Conservation (phyloP, 2,797 vertebrate species). For the Heterohyrax brucei region DNA sequence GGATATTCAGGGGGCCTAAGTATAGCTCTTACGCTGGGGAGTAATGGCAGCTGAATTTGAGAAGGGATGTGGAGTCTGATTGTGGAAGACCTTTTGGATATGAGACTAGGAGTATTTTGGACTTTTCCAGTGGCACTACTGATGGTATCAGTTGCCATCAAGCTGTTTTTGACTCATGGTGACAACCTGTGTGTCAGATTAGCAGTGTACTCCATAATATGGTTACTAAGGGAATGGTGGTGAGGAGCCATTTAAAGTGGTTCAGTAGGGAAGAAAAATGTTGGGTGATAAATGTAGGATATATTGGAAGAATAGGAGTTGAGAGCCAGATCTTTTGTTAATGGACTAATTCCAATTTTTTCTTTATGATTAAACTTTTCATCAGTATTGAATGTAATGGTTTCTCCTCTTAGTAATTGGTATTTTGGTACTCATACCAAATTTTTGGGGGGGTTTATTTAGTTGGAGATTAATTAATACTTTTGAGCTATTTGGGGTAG, state of each 20-base stretch:
- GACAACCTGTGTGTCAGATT: neutral
- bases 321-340: conserved; percentile 45
- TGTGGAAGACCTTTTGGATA: neutral
- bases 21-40: neutral
- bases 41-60: neutral
- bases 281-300: neutral
- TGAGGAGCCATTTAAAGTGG: neutral
- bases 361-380: too few species aligned
- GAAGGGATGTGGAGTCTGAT: neutral
- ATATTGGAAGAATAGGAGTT: neutral
- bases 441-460: conserved; percentile 14
- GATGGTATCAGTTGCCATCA: neutral
- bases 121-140: neutral
- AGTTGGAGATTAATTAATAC: conserved; percentile 27
- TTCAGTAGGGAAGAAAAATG: neutral
- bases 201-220: neutral
- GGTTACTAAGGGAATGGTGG: neutral
- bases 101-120: neutral
- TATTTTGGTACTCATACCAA: conserved; percentile 48
- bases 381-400: conserved; percentile 38
- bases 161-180: neutral
- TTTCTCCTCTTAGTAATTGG: conserved; percentile 49
- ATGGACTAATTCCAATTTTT: conserved; percentile 54
- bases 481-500: conserved; percentile 3
- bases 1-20: neutral